These are phyloP conservation scores for Andrena bucephala DNA, from an alignment of 2,888 invertebrate species.

Conservation along the genomic window DNA sequence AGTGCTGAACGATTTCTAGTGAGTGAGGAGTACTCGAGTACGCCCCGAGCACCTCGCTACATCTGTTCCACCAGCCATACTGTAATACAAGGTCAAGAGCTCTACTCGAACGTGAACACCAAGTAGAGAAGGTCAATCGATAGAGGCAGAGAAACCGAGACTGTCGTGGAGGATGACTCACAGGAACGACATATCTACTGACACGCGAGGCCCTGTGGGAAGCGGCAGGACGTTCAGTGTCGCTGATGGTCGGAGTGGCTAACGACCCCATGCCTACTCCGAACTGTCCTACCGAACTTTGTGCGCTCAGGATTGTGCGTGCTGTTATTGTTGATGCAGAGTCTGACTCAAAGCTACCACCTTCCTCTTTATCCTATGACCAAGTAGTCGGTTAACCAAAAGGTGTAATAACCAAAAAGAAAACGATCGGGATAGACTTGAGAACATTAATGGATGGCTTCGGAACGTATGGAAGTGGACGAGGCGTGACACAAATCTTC, in stretches of 20 bases:
- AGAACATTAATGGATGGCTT: not conserved
- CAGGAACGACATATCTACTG: conserved; percentile 86
- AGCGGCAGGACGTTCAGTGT: conserved; percentile 87
- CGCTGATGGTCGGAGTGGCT: conserved; percentile 86
- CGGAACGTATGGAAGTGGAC: not conserved
- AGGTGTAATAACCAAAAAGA: conserved; percentile 2
- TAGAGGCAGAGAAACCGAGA: conserved; percentile 45
- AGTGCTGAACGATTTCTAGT: too few relatives aligned
- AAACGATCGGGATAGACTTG: not conserved
- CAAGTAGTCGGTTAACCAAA: conserved; percentile 65
- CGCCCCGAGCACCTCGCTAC: too few relatives aligned
- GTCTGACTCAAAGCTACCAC: conserved; percentile 91
- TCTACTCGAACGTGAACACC: conserved; percentile 4
- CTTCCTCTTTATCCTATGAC: conserved; percentile 86
- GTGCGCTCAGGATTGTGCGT: conserved; percentile 89
- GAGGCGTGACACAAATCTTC: too few relatives aligned
- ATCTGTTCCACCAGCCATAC: too few relatives aligned
- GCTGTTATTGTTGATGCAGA: conserved; percentile 91
- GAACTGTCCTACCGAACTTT: conserved; percentile 80
- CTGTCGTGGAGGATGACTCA: conserved; percentile 79
- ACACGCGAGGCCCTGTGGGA: conserved; percentile 86
- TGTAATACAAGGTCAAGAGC: too few relatives aligned
- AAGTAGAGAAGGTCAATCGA: conserved; percentile 34
- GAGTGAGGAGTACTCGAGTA: too few relatives aligned
- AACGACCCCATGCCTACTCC: conserved; percentile 77